Evolutionary conservation across 2,113 vertebrate species (phyloP).

Genomic region (Eulemur rufifrons): DNA sequence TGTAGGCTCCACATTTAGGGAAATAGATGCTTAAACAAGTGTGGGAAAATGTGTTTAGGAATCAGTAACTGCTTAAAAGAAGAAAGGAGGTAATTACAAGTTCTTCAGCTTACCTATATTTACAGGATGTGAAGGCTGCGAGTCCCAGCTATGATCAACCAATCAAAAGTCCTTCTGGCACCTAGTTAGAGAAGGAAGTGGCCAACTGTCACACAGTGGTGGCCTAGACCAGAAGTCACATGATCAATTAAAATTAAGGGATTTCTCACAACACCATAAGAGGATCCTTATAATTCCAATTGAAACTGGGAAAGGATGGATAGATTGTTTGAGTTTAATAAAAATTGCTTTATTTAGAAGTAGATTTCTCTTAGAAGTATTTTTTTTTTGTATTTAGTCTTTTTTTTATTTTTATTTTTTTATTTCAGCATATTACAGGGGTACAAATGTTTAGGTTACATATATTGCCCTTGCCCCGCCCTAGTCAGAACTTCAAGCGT

Average conservation of each 20-base stretch:
- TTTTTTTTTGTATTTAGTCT: neutral
- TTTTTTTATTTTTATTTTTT: neutral
- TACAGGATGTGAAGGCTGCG: neutral
- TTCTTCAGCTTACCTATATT: neutral
- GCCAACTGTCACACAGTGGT: neutral
- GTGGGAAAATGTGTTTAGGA: neutral
- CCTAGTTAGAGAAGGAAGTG: neutral
- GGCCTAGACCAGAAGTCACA: neutral
- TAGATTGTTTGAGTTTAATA: neutral
- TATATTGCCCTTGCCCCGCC: too few species aligned
- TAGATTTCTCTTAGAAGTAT: neutral
- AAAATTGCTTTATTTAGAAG: neutral
- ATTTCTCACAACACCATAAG: neutral
- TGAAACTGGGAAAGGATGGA: neutral
- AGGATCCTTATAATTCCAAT: neutral
- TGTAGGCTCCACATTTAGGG: neutral
- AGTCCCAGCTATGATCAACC: neutral
- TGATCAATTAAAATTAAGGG: neutral
- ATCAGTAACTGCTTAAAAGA: neutral
- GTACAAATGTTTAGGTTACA: too few species aligned
- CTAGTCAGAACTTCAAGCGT: too few species aligned
- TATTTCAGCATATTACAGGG: too few species aligned
- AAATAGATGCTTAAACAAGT: neutral
- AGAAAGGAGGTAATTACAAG: neutral
- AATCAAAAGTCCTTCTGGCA: neutral